A percentile compares a stretch with the other conserved stretches of the same genome.
Evolutionary conservation across 2,113 vertebrate species (phyloP).

Genomic region (Anarrhichthys ocellatus): DNA sequence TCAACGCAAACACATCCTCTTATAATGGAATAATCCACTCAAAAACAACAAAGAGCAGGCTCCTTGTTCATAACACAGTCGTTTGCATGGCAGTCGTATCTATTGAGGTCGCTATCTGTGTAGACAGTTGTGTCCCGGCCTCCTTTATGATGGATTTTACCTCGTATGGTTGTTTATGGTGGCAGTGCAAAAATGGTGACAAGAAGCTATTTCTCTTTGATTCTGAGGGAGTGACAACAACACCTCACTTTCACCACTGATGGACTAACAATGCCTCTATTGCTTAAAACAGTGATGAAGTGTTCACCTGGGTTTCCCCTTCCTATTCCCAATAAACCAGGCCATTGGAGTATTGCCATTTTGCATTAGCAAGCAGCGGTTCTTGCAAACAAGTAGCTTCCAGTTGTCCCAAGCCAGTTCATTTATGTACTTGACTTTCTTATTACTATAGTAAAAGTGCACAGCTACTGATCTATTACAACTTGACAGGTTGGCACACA

Average conservation of each 20-base stretch:
- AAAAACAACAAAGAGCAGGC: neutral
- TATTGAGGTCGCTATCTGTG: neutral
- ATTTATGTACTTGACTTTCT: neutral
- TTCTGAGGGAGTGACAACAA: neutral
- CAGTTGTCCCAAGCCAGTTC: neutral
- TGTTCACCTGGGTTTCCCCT: neutral
- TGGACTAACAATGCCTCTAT: neutral
- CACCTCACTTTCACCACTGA: neutral
- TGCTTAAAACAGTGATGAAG: neutral
- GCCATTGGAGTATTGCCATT: neutral
- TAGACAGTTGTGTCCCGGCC: neutral
- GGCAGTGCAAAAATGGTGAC: neutral
- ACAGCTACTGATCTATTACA: neutral
- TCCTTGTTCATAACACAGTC: neutral
- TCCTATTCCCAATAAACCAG: neutral
- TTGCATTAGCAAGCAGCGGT: neutral
- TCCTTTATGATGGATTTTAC: neutral
- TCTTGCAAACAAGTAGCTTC: neutral
- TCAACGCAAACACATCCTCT: neutral
- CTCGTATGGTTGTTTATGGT: neutral
- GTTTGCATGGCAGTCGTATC: neutral
- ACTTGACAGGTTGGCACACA: neutral
- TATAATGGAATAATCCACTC: constrained; percentile 18
- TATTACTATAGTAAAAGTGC: neutral
- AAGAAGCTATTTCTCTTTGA: neutral